Base-by-base conservation (phyloP, 23 tunicate genomes). In the Phallusia fumigata region DNA sequence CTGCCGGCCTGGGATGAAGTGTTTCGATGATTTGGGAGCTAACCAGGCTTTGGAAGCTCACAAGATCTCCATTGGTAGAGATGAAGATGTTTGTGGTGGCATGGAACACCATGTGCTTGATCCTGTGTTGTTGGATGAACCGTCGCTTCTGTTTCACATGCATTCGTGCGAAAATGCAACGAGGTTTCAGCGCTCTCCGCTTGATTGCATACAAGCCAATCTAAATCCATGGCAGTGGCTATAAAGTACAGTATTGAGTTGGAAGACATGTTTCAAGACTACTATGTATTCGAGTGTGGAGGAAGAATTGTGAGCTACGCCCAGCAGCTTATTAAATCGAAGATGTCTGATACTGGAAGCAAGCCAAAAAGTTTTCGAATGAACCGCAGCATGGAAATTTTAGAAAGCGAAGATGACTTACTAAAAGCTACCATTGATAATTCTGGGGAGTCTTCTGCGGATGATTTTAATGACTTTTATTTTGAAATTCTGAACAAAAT, bases 201-300 rank as follows among this genome's bases (percentile, higher is more conserved):
- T 58, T 8, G 69, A 24, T 58, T 58, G 69, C 28, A 24, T 58
- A 6, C 11, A 58, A 21, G 13, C 69, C 5, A 58, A 21, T 24
- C 28, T 22, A 58, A 58, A 24, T 58, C 69, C 28, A 58, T 58
- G 69, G 69, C 69, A 58, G 69, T 58, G 69, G 69, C 69, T 6
- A 22, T 58, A 16, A 8, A 13, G 69, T 58, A 58, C 16, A 58
- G 69, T 58, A 24, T 58, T 21, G 69, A 58, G 69, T 58, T 58
- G 26, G 69, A 58, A 58, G 69, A 58, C 16, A 1, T 58, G 28
- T 58, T 58, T 58, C 28, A 58, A 13, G 69, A 58, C 16, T 58
- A 21, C 69, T 58, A 58, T 24, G 8, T 58, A 11, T 58, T 58
- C 69, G 28, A 58, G 5, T 58, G 69, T 24, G 13, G 13, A 3